Conservation (phyloP, 1,140 invertebrate genomes). For the Zaprionus camerounensis region DNA sequence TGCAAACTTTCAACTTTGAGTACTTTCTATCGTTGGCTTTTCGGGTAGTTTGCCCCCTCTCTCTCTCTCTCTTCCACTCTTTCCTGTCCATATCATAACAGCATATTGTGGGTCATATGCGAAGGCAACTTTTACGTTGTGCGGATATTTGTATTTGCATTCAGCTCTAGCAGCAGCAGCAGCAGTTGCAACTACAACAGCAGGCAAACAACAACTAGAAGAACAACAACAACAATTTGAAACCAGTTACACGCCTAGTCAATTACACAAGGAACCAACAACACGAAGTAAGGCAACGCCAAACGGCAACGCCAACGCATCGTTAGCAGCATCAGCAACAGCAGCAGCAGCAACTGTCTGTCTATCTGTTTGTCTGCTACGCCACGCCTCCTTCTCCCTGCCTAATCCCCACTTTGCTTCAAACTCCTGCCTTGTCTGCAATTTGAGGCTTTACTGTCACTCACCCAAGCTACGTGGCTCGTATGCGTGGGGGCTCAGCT, state of each 20-base stretch:
- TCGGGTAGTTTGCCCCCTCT: not conserved
- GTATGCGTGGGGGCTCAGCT: constrained; percentile 59
- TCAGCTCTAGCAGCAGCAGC: constrained; percentile 20
- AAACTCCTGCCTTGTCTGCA: constrained; percentile 54
- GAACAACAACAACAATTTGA: constrained; percentile 61
- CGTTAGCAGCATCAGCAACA: constrained; percentile 38
- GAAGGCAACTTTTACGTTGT: constrained; percentile 41
- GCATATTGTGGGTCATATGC: constrained; percentile 54
- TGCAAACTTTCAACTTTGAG: constrained; percentile 26
- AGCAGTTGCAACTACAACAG: constrained; percentile 16
- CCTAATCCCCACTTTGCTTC: constrained; percentile 21
- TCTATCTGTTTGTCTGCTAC: not conserved
- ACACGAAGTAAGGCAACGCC: not conserved
- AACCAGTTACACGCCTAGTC: constrained; percentile 68
- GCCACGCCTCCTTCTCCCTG: not conserved
- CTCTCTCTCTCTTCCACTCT: no score
- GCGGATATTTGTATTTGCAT: constrained; percentile 33
- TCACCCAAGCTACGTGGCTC: constrained; percentile 44
- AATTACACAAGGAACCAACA: constrained; percentile 55
- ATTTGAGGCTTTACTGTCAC: constrained; percentile 77
- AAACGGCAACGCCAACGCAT: constrained; percentile 49
- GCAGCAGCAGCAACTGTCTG: constrained; percentile 6
- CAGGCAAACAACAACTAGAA: constrained; percentile 23
- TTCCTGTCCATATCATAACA: constrained; percentile 7
- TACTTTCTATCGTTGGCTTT: constrained; percentile 34